phyloP scores from a whole-genome alignment of 2,113 vertebrate species.

The Aleadryas rufinucha region DNA sequence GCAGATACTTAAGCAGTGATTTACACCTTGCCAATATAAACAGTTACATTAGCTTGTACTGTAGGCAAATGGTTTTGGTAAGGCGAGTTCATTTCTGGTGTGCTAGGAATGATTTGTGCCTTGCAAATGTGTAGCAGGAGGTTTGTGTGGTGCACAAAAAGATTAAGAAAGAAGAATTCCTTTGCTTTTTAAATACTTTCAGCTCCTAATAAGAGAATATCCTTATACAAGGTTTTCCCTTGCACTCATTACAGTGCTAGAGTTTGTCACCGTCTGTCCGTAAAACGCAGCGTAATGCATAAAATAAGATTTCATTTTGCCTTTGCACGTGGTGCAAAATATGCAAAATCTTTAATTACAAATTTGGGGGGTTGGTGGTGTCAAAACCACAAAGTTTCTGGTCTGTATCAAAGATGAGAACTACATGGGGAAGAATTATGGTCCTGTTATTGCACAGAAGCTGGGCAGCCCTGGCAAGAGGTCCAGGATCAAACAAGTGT shows the following conservation, averaged over 20 bases:
- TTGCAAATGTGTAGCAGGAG: neutral
- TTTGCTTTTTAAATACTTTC: neutral
- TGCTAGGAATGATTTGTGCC: neutral
- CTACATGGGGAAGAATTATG: rapidly evolving
- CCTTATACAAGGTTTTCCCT: neutral
- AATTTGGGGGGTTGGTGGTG: neutral
- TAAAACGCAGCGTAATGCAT: neutral
- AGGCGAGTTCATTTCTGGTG: neutral
- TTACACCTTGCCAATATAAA: neutral
- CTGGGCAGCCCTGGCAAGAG: neutral
- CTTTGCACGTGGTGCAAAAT: neutral
- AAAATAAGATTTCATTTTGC: neutral
- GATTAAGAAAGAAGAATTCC: neutral
- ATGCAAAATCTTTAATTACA: neutral
- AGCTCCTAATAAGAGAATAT: neutral
- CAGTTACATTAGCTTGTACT: neutral
- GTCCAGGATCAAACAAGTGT: neutral
- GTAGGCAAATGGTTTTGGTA: neutral
- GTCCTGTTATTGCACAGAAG: neutral
- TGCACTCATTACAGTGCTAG: neutral
- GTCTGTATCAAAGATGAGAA: neutral
- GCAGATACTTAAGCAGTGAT: neutral
- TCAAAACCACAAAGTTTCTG: neutral
- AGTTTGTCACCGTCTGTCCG: neutral
- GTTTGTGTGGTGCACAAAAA: neutral